These are phyloP conservation scores for Morpho achilles DNA, from an alignment of 2,888 invertebrate species.

Conservation along the genomic window DNA sequence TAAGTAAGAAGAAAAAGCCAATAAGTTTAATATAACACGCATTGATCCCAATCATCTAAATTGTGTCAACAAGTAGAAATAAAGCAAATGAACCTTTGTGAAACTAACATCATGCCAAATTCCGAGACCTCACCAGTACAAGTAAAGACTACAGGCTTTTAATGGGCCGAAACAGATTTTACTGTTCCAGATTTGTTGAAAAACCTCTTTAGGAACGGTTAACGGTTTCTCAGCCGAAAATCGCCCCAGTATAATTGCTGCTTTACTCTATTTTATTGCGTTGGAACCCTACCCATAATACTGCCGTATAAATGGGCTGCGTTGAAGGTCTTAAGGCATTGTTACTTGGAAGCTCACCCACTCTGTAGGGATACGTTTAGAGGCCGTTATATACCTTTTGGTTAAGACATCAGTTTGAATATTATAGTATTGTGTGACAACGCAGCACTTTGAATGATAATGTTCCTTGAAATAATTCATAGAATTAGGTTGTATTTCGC, in stretches of 20 bases:
- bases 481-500: too few relatives aligned
- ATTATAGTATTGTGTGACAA: too few relatives aligned
- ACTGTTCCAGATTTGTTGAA: constrained; percentile 24
- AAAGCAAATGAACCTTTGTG: neutral
- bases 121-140: neutral
- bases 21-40: too few relatives aligned
- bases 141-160: constrained; percentile 11
- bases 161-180: constrained; percentile 29
- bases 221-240: constrained; percentile 31
- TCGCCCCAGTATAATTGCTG: constrained; percentile 46
- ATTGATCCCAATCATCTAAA: too few relatives aligned
- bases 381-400: too few relatives aligned
- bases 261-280: constrained; percentile 48
- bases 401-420: too few relatives aligned
- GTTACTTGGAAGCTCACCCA: constrained; percentile 50
- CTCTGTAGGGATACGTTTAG: constrained; percentile 31
- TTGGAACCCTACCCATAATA: constrained; percentile 41
- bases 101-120: constrained; percentile 17
- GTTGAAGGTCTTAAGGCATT: constrained; percentile 45
- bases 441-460: too few relatives aligned
- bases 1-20: too few relatives aligned
- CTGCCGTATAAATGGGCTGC: constrained; percentile 51
- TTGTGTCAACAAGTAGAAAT: neutral
- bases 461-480: too few relatives aligned
- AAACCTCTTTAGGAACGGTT: constrained; percentile 24